Base-by-base conservation (phyloP, 1,140 invertebrate species). In the Elysia chlorotica region DNA sequence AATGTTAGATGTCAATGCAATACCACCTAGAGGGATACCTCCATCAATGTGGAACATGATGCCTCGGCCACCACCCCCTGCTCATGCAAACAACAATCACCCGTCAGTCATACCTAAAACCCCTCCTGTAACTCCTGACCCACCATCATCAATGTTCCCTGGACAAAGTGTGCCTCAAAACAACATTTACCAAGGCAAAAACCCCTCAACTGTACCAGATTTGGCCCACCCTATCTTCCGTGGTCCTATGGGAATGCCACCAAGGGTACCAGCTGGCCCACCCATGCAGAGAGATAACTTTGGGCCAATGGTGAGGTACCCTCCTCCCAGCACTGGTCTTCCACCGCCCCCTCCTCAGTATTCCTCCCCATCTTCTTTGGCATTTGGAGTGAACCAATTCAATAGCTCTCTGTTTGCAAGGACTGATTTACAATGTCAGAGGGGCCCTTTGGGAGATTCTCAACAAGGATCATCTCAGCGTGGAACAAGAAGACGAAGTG, bases 261-360 rank as follows among this genome's bases (percentile, higher is more conserved):
- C 25, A 1, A 68, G 41, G 33, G 10, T 41, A 10, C 54, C 67
- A 5, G 74, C 37, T 0, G 14, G 25, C 28, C 67, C 63, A 31
- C 37, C 59, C 19, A n/a, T 71, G 56, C 48, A 53, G 17, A 56
- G 66, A 71, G 74, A 69, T 19, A 30, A 54, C 23, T 37, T 48
- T 21, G 35, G 54, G 25, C 54, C 59, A 2, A 63, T 63, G 37
- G 57, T 75, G 2, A 66, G 74, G 23, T 75, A 62, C 30, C 69
- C 69, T 14, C 65, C 67, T 59, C 63, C 69, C 21, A n/a, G 28
- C 6, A 56, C 41, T 38, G 38, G 67, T 6, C 37, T 48, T n/a
- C 66, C 37, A 36, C 67, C n/a, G 25, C 10, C 48, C 5, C 74
- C 59, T 28, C 37, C 21, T 37, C 71, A 2, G 59, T 68, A 62